phyloP scores from a whole-genome alignment of 1,140 invertebrate species.

The Euglossa dilemma region DNA sequence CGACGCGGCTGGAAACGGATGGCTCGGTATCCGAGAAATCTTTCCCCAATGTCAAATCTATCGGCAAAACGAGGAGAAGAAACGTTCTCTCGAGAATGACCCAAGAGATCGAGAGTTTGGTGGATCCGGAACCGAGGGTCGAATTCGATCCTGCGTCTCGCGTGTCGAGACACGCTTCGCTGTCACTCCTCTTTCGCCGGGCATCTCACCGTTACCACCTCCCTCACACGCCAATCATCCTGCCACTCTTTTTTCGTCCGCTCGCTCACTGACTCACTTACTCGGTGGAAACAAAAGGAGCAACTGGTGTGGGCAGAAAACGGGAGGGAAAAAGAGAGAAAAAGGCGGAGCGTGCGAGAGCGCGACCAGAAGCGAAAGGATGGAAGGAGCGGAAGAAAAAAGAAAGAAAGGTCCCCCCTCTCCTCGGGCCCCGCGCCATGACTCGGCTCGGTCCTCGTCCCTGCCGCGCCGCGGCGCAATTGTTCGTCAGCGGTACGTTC shows the following conservation, averaged over 20 bases:
- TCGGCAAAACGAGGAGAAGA: constrained; percentile 26
- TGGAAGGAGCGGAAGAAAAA: constrained; percentile 28
- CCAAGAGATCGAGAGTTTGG: constrained; percentile 70
- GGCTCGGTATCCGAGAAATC: background rate
- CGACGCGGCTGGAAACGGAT: background rate
- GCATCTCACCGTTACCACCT: constrained; percentile 8
- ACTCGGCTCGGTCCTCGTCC: too few species aligned
- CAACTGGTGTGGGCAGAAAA: constrained; percentile 54
- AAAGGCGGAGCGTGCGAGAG: constrained; percentile 20
- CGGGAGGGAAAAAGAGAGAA: constrained; percentile 32
- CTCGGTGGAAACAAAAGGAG: constrained; percentile 73
- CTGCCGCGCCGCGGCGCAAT: too few species aligned
- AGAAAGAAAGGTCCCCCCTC: constrained; percentile 3
- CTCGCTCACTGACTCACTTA: constrained; percentile 60
- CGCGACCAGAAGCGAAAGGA: constrained; percentile 15
- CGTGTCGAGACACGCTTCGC: constrained; percentile 79
- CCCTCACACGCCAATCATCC: constrained; percentile 22
- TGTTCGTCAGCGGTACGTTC: too few species aligned
- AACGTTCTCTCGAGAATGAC: constrained; percentile 51
- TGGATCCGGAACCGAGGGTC: constrained; percentile 72
- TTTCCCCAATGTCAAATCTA: constrained; percentile 53
- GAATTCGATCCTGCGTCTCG: constrained; percentile 78
- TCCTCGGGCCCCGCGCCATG: too few species aligned
- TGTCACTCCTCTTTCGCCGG: constrained; percentile 68
- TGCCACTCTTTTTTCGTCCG: constrained; percentile 17